phyloP scores from a whole-genome alignment of 2,888 invertebrate genomes.

The Scotopteryx bipunctaria region DNA sequence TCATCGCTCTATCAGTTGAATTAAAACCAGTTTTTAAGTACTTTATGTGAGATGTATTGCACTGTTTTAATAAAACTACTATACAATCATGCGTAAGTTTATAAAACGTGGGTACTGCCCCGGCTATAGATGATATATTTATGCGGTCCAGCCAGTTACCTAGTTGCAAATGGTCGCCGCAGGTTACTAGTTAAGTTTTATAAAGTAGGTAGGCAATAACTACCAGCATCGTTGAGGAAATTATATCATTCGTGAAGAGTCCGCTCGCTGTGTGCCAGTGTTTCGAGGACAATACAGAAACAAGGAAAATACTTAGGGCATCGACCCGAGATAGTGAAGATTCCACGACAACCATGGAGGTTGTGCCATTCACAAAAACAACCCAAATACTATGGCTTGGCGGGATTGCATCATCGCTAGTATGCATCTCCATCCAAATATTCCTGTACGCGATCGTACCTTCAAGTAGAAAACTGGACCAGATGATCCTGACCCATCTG shows the following conservation, averaged over 20 bases:
- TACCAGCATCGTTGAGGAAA: slow-evolving; percentile 24
- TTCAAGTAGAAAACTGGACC: slow-evolving; percentile 57
- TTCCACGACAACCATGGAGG: no score
- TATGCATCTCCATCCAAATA: slow-evolving; percentile 42
- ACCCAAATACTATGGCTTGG: slow-evolving; percentile 41
- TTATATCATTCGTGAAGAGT: slow-evolving; percentile 15
- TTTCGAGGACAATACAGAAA: slow-evolving; percentile 4
- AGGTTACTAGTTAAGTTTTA: slow-evolving; percentile 3
- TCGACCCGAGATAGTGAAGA: slow-evolving; percentile 6
- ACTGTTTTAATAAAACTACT: neutral
- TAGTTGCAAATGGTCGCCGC: neutral
- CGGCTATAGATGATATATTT: neutral
- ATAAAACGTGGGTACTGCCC: slow-evolving; percentile 1
- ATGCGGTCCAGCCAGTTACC: neutral
- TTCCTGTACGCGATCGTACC: slow-evolving; percentile 43
- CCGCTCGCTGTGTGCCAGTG: slow-evolving; percentile 6
- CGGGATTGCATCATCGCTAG: slow-evolving; percentile 51
- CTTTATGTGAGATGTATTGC: neutral
- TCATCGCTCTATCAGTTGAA: neutral
- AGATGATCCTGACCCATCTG: slow-evolving; percentile 56
- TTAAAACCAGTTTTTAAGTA: neutral
- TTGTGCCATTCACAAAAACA: slow-evolving; percentile 4
- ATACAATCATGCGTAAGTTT: neutral
- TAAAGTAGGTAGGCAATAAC: neutral
- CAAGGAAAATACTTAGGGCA: slow-evolving; percentile 11